Conservation (phyloP, 2,113 vertebrate species). For the Gnathonemus longibarbis region DNA sequence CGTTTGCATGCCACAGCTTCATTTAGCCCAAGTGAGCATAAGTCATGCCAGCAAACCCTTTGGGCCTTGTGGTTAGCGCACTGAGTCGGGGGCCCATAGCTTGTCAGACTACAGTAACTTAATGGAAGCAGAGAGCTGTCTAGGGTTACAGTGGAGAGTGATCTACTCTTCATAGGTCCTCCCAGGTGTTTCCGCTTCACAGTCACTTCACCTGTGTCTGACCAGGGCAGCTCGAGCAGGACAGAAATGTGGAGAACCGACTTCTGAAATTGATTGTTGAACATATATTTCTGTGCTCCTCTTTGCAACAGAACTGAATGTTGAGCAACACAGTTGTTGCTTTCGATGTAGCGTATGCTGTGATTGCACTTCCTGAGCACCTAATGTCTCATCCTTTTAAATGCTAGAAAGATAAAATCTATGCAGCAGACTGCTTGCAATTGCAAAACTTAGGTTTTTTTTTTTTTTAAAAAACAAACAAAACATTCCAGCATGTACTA, state of each 20-base stretch:
- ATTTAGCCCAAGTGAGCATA: neutral
- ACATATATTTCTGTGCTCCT: neutral
- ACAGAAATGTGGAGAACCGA: neutral
- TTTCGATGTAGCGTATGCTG: neutral
- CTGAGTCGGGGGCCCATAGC: neutral
- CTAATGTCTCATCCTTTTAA: neutral
- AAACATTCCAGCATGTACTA: neutral
- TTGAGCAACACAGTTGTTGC: neutral
- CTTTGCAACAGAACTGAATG: neutral
- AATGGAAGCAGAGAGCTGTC: neutral
- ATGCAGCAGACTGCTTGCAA: neutral
- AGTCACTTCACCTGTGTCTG: neutral
- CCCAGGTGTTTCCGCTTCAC: neutral
- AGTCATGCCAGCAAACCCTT: neutral
- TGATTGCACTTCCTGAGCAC: neutral
- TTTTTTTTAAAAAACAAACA: neutral
- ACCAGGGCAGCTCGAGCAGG: neutral
- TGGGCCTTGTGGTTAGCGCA: neutral
- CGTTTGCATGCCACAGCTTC: neutral
- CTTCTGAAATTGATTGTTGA: neutral
- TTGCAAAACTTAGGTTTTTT: neutral
- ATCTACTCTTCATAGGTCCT: neutral
- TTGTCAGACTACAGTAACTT: neutral
- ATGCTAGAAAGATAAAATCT: slow-evolving; percentile 10
- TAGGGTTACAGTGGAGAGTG: neutral